Evolutionary conservation across 2,888 invertebrate species (phyloP).

Genomic region (Aleiodes leptofemur): DNA sequence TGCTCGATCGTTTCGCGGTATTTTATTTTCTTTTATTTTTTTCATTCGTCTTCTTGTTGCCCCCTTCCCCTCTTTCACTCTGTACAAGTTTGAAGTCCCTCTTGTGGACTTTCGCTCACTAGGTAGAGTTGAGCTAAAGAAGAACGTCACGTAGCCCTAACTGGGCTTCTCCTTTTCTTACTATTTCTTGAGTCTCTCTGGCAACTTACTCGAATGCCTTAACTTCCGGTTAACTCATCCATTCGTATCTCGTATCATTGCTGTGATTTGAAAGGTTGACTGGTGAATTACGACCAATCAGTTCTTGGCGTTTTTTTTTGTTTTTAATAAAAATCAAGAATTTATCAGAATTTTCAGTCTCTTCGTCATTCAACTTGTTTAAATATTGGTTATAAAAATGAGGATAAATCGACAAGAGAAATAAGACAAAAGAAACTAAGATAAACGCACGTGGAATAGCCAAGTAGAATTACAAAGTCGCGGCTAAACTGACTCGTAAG

Average conservation of each 20-base stretch:
- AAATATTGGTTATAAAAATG: neutral
- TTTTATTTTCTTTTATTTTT: constrained; percentile 64
- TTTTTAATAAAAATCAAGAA: neutral
- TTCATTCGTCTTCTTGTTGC: constrained; percentile 38
- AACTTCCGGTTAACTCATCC: constrained; percentile 36
- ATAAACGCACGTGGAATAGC: constrained; percentile 47
- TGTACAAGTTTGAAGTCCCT: neutral
- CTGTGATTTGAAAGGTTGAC: constrained; percentile 30
- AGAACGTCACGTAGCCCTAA: constrained; percentile 17
- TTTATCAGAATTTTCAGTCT: neutral
- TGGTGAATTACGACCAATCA: constrained; percentile 36
- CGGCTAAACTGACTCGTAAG: constrained; percentile 69
- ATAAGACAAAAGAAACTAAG: constrained; percentile 22
- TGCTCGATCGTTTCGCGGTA: constrained; percentile 69
- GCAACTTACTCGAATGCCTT: constrained; percentile 30
- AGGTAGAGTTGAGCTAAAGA: neutral
- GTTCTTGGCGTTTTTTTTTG: constrained; percentile 6
- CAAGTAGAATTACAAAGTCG: constrained; percentile 54
- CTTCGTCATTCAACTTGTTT: too few species aligned
- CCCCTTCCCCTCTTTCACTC: constrained; percentile 35
- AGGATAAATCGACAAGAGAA: neutral
- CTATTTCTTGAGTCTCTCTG: constrained; percentile 6
- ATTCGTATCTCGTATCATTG: constrained; percentile 35
- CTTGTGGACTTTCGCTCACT: constrained; percentile 16
- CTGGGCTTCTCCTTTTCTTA: neutral